Conservation (phyloP, 2,797 vertebrate genomes). For the Tenualosa thibaudeaui region DNA sequence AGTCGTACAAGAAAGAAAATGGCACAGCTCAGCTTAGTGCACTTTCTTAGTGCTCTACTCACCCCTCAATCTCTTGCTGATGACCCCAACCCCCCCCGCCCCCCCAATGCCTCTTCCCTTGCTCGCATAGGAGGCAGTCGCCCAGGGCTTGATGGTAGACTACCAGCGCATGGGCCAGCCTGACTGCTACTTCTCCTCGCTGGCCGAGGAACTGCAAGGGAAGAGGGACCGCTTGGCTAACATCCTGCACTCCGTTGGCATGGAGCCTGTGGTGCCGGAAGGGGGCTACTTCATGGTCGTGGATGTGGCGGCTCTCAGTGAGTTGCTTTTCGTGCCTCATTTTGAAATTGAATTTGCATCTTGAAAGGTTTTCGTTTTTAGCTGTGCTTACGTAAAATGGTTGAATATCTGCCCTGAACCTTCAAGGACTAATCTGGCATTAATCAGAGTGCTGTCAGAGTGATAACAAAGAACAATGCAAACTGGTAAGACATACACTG, state of each 20-base stretch:
- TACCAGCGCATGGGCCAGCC: constrained; percentile 82
- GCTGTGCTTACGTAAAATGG: neutral
- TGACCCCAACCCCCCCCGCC: neutral
- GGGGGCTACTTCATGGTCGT: constrained; percentile 96
- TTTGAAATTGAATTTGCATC: neutral
- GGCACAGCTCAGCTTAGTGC: no score
- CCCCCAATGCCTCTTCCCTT: neutral
- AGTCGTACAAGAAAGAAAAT: no score
- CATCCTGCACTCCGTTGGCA: constrained; percentile 79
- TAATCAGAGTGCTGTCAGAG: no score
- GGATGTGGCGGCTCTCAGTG: constrained; percentile 85
- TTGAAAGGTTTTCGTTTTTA: neutral
- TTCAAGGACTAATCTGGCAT: no score
- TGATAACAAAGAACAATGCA: no score
- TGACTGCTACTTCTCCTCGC: constrained; percentile 88
- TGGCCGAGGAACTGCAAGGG: constrained; percentile 83
- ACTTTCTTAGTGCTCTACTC: no score
- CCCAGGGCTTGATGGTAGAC: constrained; percentile 82
- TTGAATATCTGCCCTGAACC: neutral
- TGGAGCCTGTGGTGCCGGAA: constrained; percentile 88
- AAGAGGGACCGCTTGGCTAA: constrained; percentile 87
- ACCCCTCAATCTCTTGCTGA: neutral
- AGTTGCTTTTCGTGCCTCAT: neutral
- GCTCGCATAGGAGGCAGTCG: constrained; percentile 85
- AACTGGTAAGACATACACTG: no score